Base-by-base conservation (phyloP, 2,888 invertebrate genomes). In the Drosophila ezoana region DNA sequence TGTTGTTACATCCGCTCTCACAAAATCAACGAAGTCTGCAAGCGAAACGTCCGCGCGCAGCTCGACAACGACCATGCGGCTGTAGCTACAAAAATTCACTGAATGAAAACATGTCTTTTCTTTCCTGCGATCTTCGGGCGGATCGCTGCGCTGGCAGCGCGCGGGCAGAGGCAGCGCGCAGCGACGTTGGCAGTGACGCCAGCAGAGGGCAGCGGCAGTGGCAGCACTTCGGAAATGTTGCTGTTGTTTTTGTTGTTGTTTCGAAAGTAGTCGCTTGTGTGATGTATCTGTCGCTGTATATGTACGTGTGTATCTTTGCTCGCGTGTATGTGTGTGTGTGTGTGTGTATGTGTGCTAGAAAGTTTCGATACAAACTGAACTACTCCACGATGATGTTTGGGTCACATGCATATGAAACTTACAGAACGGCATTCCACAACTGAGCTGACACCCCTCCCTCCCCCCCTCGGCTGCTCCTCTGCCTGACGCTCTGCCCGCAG, bases 21-120 rank as follows among this genome's bases (percentile, higher is more conserved):
- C 49, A 62, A 20, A 66, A 48, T 44, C 56, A 28, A 10, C 43
- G 40, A 60, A 52, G 51, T 33, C 49, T 58, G 35, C 49, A 43
- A 38, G 33, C 59, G 41, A 56, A 63, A 61, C 59, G 43, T 78
- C 71, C 70, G 72, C 68, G 72, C 40, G 37, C 58, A 63, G 60
- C 67, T 49, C 33, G 16, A 28, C 57, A 32, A 76, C 79, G 72
- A 79, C 89, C 90, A 89, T 85, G 83, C 86, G 81, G 76, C 75
- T 77, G 81, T 81, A 80, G 79, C 84, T 79, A 87, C 90, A 79
- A 76, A 82, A 87, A 84, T 81, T 90, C 90, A 89, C 83, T 90
- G 90, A 90, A 90, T 90, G 90, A 90, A 90, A 90, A 89, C 89
- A 78, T 89, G 79, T 80, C 79, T 83, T 90, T 90, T 90, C 90